A percentile compares a stretch with the other conserved stretches of the same genome.
Conservation (phyloP, 2,888 invertebrate genomes). For the Maniola hyperantus region DNA sequence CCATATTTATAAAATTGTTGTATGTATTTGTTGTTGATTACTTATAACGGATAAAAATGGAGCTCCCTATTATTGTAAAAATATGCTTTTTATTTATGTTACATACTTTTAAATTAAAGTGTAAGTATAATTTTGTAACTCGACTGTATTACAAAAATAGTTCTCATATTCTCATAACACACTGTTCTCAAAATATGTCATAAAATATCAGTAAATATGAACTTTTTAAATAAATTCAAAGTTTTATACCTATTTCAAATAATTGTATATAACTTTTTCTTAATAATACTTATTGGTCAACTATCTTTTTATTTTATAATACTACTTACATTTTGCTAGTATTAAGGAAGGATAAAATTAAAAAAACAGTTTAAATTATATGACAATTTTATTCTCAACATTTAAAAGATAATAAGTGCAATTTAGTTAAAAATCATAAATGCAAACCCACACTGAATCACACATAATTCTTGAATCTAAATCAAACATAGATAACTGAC, state of each 20-base stretch:
- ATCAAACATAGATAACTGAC: neutral
- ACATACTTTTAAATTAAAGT: neutral
- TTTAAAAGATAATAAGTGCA: neutral
- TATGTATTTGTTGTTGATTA: too few relatives aligned
- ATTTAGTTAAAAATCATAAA: conserved; percentile 3
- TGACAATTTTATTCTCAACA: conserved; percentile 9
- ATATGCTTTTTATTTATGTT: neutral
- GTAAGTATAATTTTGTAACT: neutral
- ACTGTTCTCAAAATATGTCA: too few relatives aligned
- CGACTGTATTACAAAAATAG: neutral
- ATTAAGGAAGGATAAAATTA: neutral
- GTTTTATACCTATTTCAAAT: too few relatives aligned
- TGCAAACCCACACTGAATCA: neutral
- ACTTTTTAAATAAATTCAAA: too few relatives aligned
- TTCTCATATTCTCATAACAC: neutral
- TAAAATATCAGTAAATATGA: too few relatives aligned
- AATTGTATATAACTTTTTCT: too few relatives aligned
- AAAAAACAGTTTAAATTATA: neutral
- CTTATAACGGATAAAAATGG: neutral
- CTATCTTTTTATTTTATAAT: too few relatives aligned
- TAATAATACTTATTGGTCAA: too few relatives aligned
- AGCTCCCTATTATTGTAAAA: neutral
- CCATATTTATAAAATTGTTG: too few relatives aligned
- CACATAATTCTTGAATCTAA: neutral
- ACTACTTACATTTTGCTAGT: too few relatives aligned